Base-by-base conservation (phyloP, 2,113 vertebrate genomes). In the Dolichotis patagonum region DNA sequence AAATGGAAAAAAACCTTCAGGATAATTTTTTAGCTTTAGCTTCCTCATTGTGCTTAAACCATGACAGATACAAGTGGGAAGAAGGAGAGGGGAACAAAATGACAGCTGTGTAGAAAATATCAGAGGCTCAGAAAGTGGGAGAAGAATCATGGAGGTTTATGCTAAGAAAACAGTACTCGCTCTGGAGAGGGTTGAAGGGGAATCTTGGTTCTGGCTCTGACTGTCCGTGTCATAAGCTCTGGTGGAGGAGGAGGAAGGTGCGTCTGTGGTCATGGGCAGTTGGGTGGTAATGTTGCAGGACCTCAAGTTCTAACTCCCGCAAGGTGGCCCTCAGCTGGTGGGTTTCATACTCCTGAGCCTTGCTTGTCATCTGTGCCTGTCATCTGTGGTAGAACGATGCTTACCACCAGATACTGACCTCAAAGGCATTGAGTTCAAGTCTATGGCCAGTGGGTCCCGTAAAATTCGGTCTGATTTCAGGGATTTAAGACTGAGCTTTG, bases 211-310 rank as follows among this genome's bases (percentile, higher is more conserved):
- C 46, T 86, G 17, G 16, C 7, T 60, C 58, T 88, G 85, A 43
- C 73, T 43, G 11, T 26, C 24, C 35, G 0, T 4, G 16, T 10
- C 49, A 1, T 32, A 19, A n/a, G 43, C 1, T 54, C 19, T 3
- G 38, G 12, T 4, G 22, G 38, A 46, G 62, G 63, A 91, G 32
- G 43, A 58, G 41, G 28, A 84, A 20, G 54, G 26, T 26, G 0
- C 5, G 9, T 38, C 81, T 17, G 14, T 32, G 63, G 46, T 62
- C 12, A 0, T 1, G 17, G 26, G 41, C 38, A 26, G 5, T 12
- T 3, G 22, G 46, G 26, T 1, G 0, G 87, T 73, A 49, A n/a
- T 9, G 60, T 41, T 26, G 41, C 56, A 22, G 5, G 30, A 20
- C 28, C 7, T 32, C 52, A 35, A 30, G 49, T 78, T 85, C 43